Conservation (phyloP, 2,888 invertebrate species). For the Dynastes hyllus region DNA sequence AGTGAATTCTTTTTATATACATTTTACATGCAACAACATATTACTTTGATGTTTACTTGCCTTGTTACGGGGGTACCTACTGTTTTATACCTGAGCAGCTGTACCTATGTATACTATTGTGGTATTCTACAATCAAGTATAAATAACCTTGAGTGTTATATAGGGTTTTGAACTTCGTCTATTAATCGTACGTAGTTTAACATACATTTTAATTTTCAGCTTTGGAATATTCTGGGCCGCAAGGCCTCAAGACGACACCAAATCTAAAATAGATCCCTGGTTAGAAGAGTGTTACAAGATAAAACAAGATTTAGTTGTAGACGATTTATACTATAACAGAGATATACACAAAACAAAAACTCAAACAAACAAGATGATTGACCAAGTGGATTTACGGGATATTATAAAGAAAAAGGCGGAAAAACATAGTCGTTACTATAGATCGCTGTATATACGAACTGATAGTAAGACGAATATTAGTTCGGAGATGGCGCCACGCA, state of each 20-base stretch:
- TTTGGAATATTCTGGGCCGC: slow-evolving; percentile 65
- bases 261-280: slow-evolving; percentile 40
- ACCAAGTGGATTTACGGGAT: slow-evolving; percentile 59
- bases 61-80: too few relatives aligned
- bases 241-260: slow-evolving; percentile 55
- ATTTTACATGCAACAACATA: too few relatives aligned
- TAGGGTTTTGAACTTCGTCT: too few relatives aligned
- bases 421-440: slow-evolving; percentile 65
- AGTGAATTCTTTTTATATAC: too few relatives aligned
- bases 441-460: slow-evolving; percentile 46
- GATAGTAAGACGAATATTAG: slow-evolving; percentile 21
- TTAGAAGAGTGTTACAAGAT: slow-evolving; percentile 52
- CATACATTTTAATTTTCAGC: slow-evolving; percentile 58
- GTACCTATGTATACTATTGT: too few relatives aligned
- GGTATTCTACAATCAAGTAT: too few relatives aligned
- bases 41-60: too few relatives aligned
- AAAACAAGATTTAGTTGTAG: slow-evolving; percentile 62
- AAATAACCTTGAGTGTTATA: too few relatives aligned
- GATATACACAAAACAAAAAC: slow-evolving; percentile 6
- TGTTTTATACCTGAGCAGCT: too few relatives aligned
- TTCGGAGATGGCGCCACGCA: slow-evolving; percentile 59
- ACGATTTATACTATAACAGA: slow-evolving; percentile 15
- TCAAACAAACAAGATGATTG: slow-evolving; percentile 26
- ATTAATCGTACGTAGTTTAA: neutral
- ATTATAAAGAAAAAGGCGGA: slow-evolving; percentile 64